Percentiles rank a stretch among this genome's conserved stretches.
Evolutionary conservation across 2,888 invertebrate genomes (phyloP).

Genomic region (Cerceris rybyensis): DNA sequence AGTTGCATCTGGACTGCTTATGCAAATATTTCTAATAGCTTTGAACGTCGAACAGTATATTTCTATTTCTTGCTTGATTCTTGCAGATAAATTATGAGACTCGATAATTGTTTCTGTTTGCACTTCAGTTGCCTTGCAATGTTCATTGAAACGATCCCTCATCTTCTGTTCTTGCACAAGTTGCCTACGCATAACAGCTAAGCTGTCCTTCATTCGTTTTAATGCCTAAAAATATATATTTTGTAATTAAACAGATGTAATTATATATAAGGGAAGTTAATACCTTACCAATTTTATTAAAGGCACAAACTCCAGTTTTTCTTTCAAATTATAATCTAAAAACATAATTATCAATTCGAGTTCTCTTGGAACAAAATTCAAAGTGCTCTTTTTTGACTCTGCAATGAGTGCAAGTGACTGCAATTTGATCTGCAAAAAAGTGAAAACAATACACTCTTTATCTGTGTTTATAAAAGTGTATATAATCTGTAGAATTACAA

Average conservation of each 20-base stretch:
- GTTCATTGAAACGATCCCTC: no score
- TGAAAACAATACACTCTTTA: not conserved
- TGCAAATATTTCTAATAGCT: constrained; percentile 83
- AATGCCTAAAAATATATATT: no score
- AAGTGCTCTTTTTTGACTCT: constrained; percentile 89
- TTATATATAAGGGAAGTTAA: no score
- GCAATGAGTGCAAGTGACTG: constrained; percentile 87
- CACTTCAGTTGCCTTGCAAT: not conserved
- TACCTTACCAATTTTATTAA: no score
- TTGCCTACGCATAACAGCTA: no score
- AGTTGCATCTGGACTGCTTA: constrained; percentile 85
- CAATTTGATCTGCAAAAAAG: constrained; percentile 84
- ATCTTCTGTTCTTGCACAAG: no score
- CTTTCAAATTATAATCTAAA: constrained; percentile 87
- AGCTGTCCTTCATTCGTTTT: no score
- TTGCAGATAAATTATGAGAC: constrained; percentile 11
- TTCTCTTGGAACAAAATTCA: constrained; percentile 85
- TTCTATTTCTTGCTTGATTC: constrained; percentile 73
- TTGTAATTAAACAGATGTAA: no score
- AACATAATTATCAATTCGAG: constrained; percentile 86
- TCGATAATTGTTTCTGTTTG: not conserved
- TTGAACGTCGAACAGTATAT: constrained; percentile 82
- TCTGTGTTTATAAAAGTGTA: not conserved
- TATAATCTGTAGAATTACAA: not conserved
- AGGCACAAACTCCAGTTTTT: constrained; percentile 86